Percentiles rank a stretch among this genome's conserved stretches.
phyloP scores from a whole-genome alignment of 2,113 vertebrate species.

The Heloderma charlesbogerti region DNA sequence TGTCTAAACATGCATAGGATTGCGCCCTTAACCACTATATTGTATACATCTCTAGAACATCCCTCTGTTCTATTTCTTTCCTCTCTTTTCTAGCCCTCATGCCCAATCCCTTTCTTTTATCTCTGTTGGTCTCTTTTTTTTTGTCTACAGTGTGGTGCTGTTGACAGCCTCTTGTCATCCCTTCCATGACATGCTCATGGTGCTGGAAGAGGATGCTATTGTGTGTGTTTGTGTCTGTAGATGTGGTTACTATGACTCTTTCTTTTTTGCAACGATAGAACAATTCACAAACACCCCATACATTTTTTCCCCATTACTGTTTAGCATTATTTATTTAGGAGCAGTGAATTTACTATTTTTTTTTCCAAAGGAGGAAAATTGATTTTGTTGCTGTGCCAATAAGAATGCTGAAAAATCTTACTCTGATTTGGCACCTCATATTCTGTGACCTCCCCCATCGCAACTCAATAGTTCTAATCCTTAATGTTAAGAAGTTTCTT shows the following conservation, averaged over 20 bases:
- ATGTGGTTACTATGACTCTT: not conserved
- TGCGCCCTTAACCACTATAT: not conserved
- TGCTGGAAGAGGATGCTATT: no score
- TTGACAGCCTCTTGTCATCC: not conserved
- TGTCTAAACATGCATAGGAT: no score
- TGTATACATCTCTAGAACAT: not conserved
- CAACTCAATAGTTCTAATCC: no score
- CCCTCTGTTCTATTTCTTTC: not conserved
- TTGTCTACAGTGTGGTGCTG: not conserved
- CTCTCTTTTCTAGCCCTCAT: not conserved
- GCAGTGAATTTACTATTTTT: not conserved
- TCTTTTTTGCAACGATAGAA: not conserved
- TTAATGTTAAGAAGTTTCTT: no score
- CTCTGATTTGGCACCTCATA: no score
- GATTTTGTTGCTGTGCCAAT: slow-evolving; percentile 14
- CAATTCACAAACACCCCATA: no score
- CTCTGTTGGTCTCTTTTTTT: not conserved
- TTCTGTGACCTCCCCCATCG: no score
- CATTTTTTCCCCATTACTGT: not conserved
- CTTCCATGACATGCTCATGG: no score
- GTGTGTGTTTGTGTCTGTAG: not conserved
- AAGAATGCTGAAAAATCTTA: not conserved
- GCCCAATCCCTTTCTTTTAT: not conserved
- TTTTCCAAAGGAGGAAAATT: not conserved
- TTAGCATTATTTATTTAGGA: not conserved